A percentile compares a stretch with the other conserved stretches of the same genome.
Conservation (phyloP, 2,113 vertebrate species). For the Crotalus tigris region DNA sequence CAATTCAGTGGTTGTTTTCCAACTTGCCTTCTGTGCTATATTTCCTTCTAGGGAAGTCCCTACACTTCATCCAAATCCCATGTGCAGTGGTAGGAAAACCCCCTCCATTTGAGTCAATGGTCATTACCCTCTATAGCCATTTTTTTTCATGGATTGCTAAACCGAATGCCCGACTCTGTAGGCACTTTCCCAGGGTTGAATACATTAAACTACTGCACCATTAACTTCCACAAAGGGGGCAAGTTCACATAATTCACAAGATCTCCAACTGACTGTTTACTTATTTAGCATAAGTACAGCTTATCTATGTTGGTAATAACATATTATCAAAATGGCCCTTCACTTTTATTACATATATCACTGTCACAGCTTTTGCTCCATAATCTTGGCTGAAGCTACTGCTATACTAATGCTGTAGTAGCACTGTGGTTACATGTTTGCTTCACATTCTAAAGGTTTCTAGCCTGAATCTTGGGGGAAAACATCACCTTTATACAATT, state of each 20-base stretch:
- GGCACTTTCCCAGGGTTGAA: background rate
- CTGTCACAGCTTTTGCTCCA: background rate
- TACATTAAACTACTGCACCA: background rate
- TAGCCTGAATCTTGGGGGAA: background rate
- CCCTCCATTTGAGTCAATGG: background rate
- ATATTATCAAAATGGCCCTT: background rate
- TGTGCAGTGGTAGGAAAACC: background rate
- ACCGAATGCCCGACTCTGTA: background rate
- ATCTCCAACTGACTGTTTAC: background rate
- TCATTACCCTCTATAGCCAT: background rate
- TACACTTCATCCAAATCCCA: background rate
- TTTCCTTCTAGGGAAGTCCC: background rate
- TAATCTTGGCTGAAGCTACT: background rate
- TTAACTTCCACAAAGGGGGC: background rate
- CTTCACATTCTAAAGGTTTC: background rate
- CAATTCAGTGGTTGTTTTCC: background rate
- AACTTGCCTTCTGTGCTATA: background rate
- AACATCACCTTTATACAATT: background rate
- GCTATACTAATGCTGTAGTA: background rate
- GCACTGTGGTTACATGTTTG: background rate
- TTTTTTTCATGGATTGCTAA: background rate
- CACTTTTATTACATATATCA: too few species aligned
- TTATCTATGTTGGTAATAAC: background rate
- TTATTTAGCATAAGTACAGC: background rate
- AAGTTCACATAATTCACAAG: background rate